phyloP scores from a whole-genome alignment of 2,113 vertebrate species.

The Anhinga anhinga region DNA sequence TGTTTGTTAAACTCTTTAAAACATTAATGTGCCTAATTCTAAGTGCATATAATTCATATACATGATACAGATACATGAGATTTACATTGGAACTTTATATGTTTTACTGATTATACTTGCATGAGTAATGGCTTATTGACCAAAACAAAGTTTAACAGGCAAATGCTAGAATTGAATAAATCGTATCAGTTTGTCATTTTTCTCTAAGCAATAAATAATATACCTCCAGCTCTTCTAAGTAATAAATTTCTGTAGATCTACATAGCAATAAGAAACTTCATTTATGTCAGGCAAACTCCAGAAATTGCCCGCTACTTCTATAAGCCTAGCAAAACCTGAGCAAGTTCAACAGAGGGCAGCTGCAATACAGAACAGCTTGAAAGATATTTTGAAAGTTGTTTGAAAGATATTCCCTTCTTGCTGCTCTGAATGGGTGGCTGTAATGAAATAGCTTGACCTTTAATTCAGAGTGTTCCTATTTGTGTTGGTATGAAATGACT shows the following conservation, averaged over 20 bases:
- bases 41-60: background rate
- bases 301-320: background rate
- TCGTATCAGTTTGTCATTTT: background rate
- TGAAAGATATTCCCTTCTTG: constrained; percentile 22
- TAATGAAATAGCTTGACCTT: constrained; percentile 52
- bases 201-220: background rate
- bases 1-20: background rate
- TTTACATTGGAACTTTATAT: background rate
- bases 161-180: background rate
- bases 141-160: background rate
- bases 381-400: constrained; percentile 21
- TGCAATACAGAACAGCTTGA: background rate
- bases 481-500: background rate
- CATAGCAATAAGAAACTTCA: background rate
- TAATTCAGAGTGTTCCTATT: background rate
- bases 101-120: background rate
- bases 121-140: background rate
- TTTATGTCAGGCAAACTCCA: background rate
- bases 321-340: background rate
- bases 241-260: background rate
- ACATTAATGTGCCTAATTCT: background rate
- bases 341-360: constrained; percentile 35
- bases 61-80: background rate
- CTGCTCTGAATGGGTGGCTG: background rate
- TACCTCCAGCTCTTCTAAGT: background rate